Conservation (phyloP, 53 echinoderm and acorn worm genomes). For the Hippasteria phrygiana region DNA sequence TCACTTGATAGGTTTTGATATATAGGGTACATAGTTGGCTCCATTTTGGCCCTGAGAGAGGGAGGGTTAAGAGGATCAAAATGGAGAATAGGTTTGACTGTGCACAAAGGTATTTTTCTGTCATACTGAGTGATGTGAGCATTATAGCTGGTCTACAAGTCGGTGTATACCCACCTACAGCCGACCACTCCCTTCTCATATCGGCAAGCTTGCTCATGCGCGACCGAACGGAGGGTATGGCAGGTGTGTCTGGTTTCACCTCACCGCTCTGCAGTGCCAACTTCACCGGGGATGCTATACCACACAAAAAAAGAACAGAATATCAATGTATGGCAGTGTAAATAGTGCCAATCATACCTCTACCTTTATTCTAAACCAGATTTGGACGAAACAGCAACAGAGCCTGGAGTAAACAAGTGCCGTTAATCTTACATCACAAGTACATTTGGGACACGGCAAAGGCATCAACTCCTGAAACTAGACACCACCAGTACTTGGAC, state of each 20-base stretch:
- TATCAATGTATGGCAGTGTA: background rate
- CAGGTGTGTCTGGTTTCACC: constrained; percentile 84
- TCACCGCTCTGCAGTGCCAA: background rate
- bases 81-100: no score
- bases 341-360: background rate
- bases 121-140: background rate
- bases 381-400: no score
- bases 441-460: no score
- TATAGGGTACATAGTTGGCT: no score
- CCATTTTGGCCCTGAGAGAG: no score
- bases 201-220: constrained; percentile 75
- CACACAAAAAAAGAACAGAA: background rate
- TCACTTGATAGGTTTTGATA: no score
- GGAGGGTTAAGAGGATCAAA: no score
- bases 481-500: no score
- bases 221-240: constrained; percentile 75
- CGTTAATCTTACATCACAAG: no score
- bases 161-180: constrained; percentile 48
- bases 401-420: no score
- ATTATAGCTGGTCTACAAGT: background rate
- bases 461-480: no score
- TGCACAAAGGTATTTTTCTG: background rate
- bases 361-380: no score
- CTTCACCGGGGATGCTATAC: constrained; percentile 74
- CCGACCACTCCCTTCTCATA: constrained; percentile 76